Evolutionary conservation across 2,113 vertebrate genomes (phyloP).

Genomic region (Syngnathoides biaculeatus): DNA sequence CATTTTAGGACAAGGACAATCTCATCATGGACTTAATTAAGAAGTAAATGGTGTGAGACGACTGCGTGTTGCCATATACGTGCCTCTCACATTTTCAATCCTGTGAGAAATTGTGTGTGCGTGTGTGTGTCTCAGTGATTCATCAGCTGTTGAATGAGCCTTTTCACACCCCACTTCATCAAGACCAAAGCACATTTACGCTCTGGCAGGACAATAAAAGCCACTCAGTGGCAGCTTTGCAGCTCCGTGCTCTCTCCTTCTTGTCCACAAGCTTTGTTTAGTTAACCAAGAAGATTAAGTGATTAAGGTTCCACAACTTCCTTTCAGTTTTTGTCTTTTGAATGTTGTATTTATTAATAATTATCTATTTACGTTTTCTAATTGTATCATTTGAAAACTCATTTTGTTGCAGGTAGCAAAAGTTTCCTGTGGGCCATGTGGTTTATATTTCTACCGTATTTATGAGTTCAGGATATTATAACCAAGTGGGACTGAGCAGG

Average conservation of each 20-base stretch:
- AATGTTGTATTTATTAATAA: too few species aligned
- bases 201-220: conserved; percentile 30
- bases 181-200: conserved; percentile 50
- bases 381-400: too few species aligned
- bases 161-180: conserved; percentile 30
- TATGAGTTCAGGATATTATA: too few species aligned
- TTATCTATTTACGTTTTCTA: too few species aligned
- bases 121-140: conserved; percentile 37
- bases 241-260: background rate
- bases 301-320: conserved; percentile 9
- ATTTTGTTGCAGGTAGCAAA: too few species aligned
- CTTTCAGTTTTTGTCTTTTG: background rate
- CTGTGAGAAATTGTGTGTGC: conserved; percentile 19
- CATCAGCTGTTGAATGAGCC: conserved; percentile 54
- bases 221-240: conserved; percentile 1
- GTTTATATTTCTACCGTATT: too few species aligned
- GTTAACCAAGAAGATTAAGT: conserved; percentile 6
- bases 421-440: too few species aligned
- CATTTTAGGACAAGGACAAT: conserved; percentile 3
- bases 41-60: conserved; percentile 25
- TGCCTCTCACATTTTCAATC: conserved; percentile 17
- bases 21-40: conserved; percentile 26
- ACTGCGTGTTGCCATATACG: conserved; percentile 31
- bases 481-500: too few species aligned
- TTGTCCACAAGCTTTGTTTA: background rate